Conservation (phyloP, 2,113 vertebrate genomes). For the Melanerpes aurifrons region DNA sequence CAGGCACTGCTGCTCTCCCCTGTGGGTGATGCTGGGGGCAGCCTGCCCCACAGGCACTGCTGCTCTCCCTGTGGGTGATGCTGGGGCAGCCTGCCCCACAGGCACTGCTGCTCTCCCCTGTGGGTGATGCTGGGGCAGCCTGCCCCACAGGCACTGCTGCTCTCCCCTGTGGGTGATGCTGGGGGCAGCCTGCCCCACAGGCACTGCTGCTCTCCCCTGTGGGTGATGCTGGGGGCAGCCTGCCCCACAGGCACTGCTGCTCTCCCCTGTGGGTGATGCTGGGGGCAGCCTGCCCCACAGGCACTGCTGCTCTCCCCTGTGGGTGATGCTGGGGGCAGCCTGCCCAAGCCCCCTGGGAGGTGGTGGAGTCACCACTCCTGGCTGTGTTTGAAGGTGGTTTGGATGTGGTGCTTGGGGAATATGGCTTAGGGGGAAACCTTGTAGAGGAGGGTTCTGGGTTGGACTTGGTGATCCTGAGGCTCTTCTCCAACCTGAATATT, state of each 20-base stretch:
- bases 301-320: rapidly evolving
- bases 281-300: not conserved
- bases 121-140: not conserved
- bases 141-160: not conserved
- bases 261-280: too few species aligned
- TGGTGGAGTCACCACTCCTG: too few species aligned
- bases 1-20: not conserved
- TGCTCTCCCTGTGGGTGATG: not conserved
- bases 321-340: not conserved
- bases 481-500: too few species aligned
- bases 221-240: not conserved
- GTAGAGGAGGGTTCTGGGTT: too few species aligned
- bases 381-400: too few species aligned
- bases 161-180: not conserved
- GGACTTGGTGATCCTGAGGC: too few species aligned
- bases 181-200: not conserved
- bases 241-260: not conserved
- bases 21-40: not conserved
- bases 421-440: too few species aligned
- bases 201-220: rapidly evolving
- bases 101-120: rapidly evolving
- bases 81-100: not conserved
- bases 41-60: not conserved
- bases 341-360: not conserved
- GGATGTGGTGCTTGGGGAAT: too few species aligned